Conservation (phyloP, 2,113 vertebrate species). For the Osmerus mordax region DNA sequence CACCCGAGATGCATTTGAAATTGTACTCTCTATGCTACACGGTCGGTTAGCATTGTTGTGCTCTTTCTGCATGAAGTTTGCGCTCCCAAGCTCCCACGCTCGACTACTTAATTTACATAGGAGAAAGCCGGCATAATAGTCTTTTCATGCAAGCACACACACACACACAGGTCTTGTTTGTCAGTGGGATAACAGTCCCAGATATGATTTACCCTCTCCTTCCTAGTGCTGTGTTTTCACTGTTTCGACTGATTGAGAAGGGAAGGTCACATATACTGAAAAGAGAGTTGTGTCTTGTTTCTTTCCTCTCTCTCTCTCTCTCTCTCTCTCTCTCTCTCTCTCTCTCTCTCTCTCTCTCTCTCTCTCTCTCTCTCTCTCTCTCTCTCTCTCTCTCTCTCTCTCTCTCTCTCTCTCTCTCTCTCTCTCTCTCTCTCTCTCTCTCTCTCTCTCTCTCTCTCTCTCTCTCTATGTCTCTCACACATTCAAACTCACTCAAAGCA, state of each 20-base stretch:
- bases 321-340: neutral
- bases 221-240: slow-evolving; percentile 1
- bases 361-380: slow-evolving; percentile 9
- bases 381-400: slow-evolving; percentile 8
- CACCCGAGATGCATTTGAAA: too few relatives aligned
- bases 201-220: neutral
- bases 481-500: neutral
- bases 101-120: slow-evolving; percentile 49
- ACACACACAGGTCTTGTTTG: slow-evolving; percentile 28
- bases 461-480: slow-evolving; percentile 3
- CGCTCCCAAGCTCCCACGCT: slow-evolving; percentile 18
- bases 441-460: slow-evolving; percentile 16
- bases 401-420: slow-evolving; percentile 4
- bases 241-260: slow-evolving; percentile 17
- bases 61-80: neutral
- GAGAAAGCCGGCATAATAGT: slow-evolving; percentile 29
- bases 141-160: slow-evolving; percentile 25
- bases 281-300: too few relatives aligned
- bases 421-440: neutral
- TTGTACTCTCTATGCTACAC: too few relatives aligned
- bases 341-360: neutral
- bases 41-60: neutral
- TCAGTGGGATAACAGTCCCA: neutral
- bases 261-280: neutral
- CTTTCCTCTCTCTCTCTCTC: neutral